Percentiles rank a stretch among this genome's conserved stretches.
phyloP scores from a whole-genome alignment of 2,888 invertebrate species.

The Luperina testacea region DNA sequence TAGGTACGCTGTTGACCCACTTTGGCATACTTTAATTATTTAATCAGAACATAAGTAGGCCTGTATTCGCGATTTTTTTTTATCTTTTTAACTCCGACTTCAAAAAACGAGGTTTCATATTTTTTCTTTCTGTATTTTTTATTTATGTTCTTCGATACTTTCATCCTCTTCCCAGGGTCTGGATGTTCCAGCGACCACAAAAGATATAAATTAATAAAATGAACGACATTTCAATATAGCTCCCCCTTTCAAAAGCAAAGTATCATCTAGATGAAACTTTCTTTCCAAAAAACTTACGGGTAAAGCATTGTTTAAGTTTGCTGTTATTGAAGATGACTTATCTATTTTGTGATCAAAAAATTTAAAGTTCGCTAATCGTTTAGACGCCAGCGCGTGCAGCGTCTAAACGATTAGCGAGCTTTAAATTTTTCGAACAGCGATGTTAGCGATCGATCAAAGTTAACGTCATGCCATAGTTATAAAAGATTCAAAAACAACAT shows the following conservation, averaged over 20 bases:
- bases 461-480: slow-evolving; percentile 28
- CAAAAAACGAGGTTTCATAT: not conserved
- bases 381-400: not conserved
- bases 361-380: slow-evolving; percentile 33
- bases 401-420: no score
- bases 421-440: not conserved
- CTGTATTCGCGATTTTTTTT: slow-evolving; percentile 9
- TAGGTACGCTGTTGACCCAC: slow-evolving; percentile 73
- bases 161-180: not conserved
- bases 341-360: slow-evolving; percentile 27
- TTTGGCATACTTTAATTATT: slow-evolving; percentile 65
- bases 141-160: not conserved
- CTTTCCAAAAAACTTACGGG: not conserved
- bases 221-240: slow-evolving; percentile 13
- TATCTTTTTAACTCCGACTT: not conserved
- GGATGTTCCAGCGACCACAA: slow-evolving; percentile 5
- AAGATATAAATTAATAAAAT: slow-evolving; percentile 37
- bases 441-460: slow-evolving; percentile 31
- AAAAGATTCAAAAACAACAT: slow-evolving; percentile 41
- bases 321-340: slow-evolving; percentile 28
- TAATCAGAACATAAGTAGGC: slow-evolving; percentile 37
- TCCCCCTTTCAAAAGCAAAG: slow-evolving; percentile 31
- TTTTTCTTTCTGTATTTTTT: not conserved
- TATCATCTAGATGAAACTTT: slow-evolving; percentile 3
- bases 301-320: slow-evolving; percentile 16